Conservation (phyloP, 2,888 invertebrate species). For the Coelinius sp. region DNA sequence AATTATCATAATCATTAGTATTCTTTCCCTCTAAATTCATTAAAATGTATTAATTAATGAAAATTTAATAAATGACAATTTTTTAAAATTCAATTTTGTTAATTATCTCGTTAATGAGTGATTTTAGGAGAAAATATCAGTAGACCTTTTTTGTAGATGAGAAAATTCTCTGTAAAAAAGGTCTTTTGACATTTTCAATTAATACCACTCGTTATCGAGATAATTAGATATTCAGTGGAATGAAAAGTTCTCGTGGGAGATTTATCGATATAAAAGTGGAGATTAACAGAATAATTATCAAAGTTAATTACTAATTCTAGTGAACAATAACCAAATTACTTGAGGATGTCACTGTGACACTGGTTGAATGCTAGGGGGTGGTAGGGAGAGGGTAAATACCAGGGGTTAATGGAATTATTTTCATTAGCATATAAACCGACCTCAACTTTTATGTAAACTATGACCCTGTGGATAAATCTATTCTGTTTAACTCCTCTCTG, state of each 20-base stretch:
- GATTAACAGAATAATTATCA: not conserved
- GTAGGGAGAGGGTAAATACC: slow-evolving; percentile 18
- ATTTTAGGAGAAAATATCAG: too few species aligned
- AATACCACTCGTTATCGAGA: too few species aligned
- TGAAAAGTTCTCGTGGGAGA: not conserved
- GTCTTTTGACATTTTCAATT: too few species aligned
- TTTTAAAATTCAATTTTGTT: too few species aligned
- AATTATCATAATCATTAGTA: too few species aligned
- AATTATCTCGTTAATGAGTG: too few species aligned
- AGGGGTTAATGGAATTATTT: slow-evolving; percentile 44
- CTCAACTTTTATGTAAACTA: slow-evolving; percentile 32
- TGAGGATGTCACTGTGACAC: not conserved
- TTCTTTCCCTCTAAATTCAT: too few species aligned
- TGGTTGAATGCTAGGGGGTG: not conserved
- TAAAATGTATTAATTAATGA: too few species aligned
- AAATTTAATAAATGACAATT: too few species aligned
- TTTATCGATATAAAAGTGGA: not conserved
- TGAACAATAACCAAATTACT: not conserved
- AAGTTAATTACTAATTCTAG: not conserved
- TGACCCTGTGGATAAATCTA: slow-evolving; percentile 23
- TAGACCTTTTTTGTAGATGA: too few species aligned
- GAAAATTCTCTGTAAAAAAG: too few species aligned
- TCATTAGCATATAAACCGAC: slow-evolving; percentile 45
- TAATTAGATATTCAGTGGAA: too few species aligned
- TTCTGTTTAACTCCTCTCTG: slow-evolving; percentile 10